Conservation (phyloP, 1,140 invertebrate species). For the Zaprionus nigranus region DNA sequence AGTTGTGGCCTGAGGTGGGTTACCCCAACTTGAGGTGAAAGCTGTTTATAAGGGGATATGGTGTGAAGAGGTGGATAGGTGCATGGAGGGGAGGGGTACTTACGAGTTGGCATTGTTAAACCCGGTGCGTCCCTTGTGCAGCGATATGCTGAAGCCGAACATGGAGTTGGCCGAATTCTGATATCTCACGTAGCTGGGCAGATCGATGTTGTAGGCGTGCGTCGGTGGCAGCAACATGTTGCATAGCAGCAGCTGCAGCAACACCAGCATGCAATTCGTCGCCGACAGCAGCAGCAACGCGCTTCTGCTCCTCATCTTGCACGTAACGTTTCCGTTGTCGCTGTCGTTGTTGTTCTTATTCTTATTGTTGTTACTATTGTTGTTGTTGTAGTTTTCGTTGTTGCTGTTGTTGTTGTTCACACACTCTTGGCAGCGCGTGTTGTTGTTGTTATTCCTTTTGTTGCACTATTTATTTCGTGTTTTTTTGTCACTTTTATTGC, state of each 20-base stretch:
- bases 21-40: not conserved
- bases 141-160: slow-evolving; percentile 83
- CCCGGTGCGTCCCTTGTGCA: slow-evolving; percentile 66
- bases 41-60: not conserved
- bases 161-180: slow-evolving; percentile 70
- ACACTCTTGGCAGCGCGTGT: not conserved
- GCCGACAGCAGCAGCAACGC: slow-evolving; percentile 7
- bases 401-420: slow-evolving; percentile 10
- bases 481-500: slow-evolving; percentile 53
- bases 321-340: not conserved
- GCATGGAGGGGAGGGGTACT: slow-evolving; percentile 44
- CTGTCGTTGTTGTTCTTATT: slow-evolving; percentile 8
- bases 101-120: slow-evolving; percentile 65
- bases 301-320: slow-evolving; percentile 27
- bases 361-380: not conserved
- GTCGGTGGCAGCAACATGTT: slow-evolving; percentile 21
- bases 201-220: slow-evolving; percentile 77
- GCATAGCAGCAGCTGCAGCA: slow-evolving; percentile 25
- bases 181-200: slow-evolving; percentile 79
- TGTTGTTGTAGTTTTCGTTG: slow-evolving; percentile 12
- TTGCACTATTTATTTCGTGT: slow-evolving; percentile 24
- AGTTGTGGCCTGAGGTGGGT: not conserved
- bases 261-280: not conserved
- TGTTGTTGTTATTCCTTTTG: slow-evolving; percentile 21
- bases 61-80: too few relatives aligned